Conservation (phyloP, 2,797 vertebrate species). For the Orientallactaga sibirica region DNA sequence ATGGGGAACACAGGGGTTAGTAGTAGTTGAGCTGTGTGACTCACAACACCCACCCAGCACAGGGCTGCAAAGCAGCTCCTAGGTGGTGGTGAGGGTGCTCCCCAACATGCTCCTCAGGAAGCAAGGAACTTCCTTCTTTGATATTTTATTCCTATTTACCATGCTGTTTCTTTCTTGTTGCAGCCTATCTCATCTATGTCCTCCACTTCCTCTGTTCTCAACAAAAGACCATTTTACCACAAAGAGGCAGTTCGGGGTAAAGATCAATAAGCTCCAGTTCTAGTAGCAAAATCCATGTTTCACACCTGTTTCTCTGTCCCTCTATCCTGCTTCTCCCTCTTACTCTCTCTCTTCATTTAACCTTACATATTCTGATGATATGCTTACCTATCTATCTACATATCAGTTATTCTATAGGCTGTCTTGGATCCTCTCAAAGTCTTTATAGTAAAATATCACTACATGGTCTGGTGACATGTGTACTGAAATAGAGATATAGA, state of each 20-base stretch:
- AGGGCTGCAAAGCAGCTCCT: neutral
- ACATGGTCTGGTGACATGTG: too few relatives aligned
- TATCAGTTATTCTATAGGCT: neutral
- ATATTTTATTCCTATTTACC: neutral
- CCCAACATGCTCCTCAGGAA: neutral
- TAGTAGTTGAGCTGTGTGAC: neutral
- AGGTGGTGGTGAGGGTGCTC: neutral
- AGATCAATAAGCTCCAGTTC: neutral
- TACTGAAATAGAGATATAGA: neutral
- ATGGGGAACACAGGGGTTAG: neutral
- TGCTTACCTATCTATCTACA: neutral
- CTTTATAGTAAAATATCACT: neutral
- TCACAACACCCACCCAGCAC: neutral
- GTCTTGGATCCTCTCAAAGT: neutral
- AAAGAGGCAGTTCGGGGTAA: slow-evolving; percentile 77
- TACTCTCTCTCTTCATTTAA: neutral
- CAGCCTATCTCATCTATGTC: neutral
- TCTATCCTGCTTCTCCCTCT: too few relatives aligned
- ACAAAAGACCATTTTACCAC: neutral
- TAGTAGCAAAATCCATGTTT: neutral
- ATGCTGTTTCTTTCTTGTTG: neutral
- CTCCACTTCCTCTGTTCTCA: neutral
- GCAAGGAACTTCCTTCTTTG: neutral
- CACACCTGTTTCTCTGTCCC: neutral
- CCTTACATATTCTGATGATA: neutral